Conservation (phyloP, 2,113 vertebrate species). For the Leucosticte australis region DNA sequence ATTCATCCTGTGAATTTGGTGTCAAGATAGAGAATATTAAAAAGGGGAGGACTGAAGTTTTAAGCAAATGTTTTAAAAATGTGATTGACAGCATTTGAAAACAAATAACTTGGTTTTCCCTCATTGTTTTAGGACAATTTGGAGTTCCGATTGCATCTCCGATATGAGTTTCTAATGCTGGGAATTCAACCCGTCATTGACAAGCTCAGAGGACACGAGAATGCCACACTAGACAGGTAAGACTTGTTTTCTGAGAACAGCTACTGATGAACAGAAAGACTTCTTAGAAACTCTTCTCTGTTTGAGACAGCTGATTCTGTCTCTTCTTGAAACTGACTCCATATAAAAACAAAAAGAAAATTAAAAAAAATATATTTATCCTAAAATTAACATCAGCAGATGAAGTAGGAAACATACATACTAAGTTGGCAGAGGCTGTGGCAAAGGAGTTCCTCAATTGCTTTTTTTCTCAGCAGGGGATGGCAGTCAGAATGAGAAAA, state of each 20-base stretch:
- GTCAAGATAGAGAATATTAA: not conserved
- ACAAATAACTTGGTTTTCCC: not conserved
- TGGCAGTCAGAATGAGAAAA: not conserved
- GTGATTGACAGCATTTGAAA: not conserved
- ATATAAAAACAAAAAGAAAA: not conserved
- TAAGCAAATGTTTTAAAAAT: not conserved
- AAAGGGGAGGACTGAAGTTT: not conserved
- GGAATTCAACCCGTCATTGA: slow-evolving; percentile 97
- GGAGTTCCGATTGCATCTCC: slow-evolving; percentile 93
- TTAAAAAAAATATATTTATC: not conserved
- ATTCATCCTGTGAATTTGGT: not conserved
- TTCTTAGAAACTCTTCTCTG: not conserved
- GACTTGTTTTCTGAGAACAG: not conserved
- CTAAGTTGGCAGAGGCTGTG: not conserved
- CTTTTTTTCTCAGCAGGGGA: not conserved
- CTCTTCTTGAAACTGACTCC: not conserved
- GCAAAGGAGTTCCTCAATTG: not conserved
- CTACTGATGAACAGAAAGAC: not conserved
- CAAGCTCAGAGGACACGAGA: slow-evolving; percentile 93
- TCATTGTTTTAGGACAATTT: slow-evolving; percentile 84
- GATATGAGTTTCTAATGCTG: slow-evolving; percentile 97
- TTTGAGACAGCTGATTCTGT: not conserved
- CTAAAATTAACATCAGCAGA: not conserved
- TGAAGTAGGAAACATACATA: not conserved
- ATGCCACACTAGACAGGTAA: slow-evolving; percentile 93